Evolutionary conservation across 1,140 invertebrate genomes (phyloP).

Genomic region (Orius insidiosus): DNA sequence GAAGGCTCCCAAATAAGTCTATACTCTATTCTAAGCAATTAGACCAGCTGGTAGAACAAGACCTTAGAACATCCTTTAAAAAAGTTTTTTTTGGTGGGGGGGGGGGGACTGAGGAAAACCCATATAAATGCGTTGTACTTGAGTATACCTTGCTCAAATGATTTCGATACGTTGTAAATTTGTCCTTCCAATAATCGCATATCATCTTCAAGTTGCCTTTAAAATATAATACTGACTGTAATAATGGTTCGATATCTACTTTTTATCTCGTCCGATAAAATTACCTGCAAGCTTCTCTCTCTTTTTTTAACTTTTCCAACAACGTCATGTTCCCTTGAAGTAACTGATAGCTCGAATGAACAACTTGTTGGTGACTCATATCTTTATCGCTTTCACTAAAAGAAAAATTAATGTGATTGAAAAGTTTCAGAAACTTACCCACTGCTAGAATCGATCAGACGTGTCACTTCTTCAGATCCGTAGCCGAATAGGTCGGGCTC

Average conservation of each 20-base stretch:
- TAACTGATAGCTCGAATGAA: constrained; percentile 28
- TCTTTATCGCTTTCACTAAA: not conserved
- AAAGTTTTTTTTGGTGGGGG: no score
- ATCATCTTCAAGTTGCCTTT: constrained; percentile 24
- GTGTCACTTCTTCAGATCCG: constrained; percentile 23
- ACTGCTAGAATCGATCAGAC: constrained; percentile 24
- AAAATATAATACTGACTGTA: constrained; percentile 17
- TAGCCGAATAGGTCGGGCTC: constrained; percentile 19
- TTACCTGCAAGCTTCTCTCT: constrained; percentile 29
- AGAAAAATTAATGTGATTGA: not conserved
- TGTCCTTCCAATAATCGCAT: constrained; percentile 27
- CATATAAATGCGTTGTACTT: no score
- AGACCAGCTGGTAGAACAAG: no score
- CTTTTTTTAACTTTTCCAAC: constrained; percentile 28
- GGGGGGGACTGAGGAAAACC: no score
- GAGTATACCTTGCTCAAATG: constrained; percentile 10
- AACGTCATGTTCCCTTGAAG: constrained; percentile 32
- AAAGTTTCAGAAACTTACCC: constrained; percentile 16
- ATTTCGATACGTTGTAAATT: constrained; percentile 22
- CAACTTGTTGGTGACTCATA: not conserved
- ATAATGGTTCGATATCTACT: not conserved
- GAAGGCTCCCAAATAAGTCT: no score
- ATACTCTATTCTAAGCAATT: no score
- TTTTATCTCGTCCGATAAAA: not conserved
- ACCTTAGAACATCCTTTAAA: no score